Base-by-base conservation (phyloP, 2,888 invertebrate species). In the Yponomeuta evonymella region DNA sequence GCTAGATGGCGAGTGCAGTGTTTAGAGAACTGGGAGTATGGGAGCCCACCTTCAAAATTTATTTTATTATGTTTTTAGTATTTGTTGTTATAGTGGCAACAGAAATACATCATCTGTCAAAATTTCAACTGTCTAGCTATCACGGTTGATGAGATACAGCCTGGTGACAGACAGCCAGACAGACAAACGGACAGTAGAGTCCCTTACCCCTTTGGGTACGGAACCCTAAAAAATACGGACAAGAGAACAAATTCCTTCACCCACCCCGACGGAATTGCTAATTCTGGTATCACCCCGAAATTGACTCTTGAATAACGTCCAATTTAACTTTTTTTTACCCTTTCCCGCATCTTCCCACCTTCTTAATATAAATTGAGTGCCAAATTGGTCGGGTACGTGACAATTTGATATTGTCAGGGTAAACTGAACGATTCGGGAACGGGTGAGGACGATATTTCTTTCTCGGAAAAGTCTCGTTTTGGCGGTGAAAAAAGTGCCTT, bases 301-400 rank as follows among this genome's bases (percentile, higher is more conserved):
- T 70, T 70, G 36, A 70, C 70, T 36, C 11, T 33, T 70, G 23
- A 70, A 63, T 70, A 33, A 70, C 62, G 70, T 23, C 70, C 63
- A 70, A 70, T 70, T 70, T 36, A 43, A 58, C 51, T 58, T 58
- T 65, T 23, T 70, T 64, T 48, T 43, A 64, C 64, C 70, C 70
- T 48, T 76, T 78, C 74, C 73, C 73, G 73, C 70, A 72, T 79
- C 79, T 81, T 78, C 77, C 78, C 80, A 79, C 81, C 76, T 77
- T 77, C 75, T 74, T 79, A 76, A 81, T 80, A 81, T 81, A 87
- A 89, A 89, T 89, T 88, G 85, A 79, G 82, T 87, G 89, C 83
- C 84, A 89, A 90, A 89, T 88, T 88, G 83, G 79, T 74, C 71
- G 71, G 77, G 77, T 83, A 88, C 89, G 89, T 89, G 88, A 89